Evolutionary conservation across 2,888 invertebrate species (phyloP).

Genomic region (Conomelus anceps): DNA sequence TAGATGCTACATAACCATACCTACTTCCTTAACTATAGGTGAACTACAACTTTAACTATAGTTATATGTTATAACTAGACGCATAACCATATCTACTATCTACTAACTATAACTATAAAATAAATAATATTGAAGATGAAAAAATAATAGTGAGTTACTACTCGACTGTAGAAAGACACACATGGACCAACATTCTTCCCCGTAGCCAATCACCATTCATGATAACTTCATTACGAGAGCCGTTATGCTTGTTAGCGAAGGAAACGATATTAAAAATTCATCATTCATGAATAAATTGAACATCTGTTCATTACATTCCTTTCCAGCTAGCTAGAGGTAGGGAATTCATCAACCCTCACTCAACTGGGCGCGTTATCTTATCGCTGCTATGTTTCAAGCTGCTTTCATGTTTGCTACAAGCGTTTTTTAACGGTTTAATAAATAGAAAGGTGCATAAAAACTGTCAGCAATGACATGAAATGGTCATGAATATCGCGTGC

Average conservation of each 20-base stretch:
- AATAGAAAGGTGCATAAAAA: neutral
- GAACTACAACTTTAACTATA: too few species aligned
- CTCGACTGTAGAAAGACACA: neutral
- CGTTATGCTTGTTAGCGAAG: neutral
- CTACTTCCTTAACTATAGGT: too few species aligned
- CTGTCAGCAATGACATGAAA: neutral
- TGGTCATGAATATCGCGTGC: neutral
- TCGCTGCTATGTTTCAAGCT: neutral
- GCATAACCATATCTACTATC: too few species aligned
- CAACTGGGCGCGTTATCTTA: neutral
- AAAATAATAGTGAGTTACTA: neutral
- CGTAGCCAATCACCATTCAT: neutral
- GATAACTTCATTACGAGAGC: neutral
- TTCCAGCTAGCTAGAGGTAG: neutral
- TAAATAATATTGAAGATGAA: too few species aligned
- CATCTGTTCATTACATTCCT: neutral
- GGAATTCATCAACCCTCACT: neutral
- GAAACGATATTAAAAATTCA: neutral
- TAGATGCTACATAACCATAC: too few species aligned
- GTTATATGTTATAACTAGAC: too few species aligned
- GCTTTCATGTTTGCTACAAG: neutral
- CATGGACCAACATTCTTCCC: neutral
- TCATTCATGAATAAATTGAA: neutral
- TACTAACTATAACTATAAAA: too few species aligned
- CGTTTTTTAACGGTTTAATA: neutral